Evolutionary conservation across 2,113 vertebrate genomes (phyloP), one percentile per base, ranked within the genome.

Genomic region (Apodemus sylvaticus): DNA sequence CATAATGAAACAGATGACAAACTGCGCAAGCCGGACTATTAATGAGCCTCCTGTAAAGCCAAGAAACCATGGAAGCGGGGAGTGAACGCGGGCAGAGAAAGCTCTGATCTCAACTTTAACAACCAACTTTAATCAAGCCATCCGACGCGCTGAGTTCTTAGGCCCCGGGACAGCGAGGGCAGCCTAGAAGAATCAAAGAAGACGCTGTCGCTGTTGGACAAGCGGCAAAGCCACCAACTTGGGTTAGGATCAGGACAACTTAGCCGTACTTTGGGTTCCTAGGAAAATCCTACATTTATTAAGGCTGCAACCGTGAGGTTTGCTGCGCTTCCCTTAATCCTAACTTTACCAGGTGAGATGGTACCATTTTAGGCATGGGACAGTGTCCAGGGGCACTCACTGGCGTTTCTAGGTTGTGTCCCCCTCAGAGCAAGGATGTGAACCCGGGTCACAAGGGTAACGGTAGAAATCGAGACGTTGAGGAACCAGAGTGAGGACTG

Each of bases 1-100:
- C 98, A 98, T 99, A 98, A 99, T 98, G 98, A 99, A 98, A 98
- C 58, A 98, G 98, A 98, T 98, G 98, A 98, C 98, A 98, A 98
- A 98, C 98, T 98, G 98, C 96, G 98, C 97, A 96, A 98, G 97
- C 96, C 85, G 97, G 96, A 97, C 98, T 98, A 96, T 98, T 99
- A 99, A 98, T 98, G 98, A 98, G 98, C 96, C 98, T 98, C 98
- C 98, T 89, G 97, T 98, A 98, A 99, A 96, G 98, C 85, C 4
- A 95, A 97, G 98, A 97, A 97, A 91, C 97, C 96, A 89, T 70
- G 36, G 58, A 95, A 76, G 95, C 92, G 89, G 94, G 97, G 97
- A 97, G 82, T 96, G 94, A 87, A 83, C 81, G 97, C 77, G 73
- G 96, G 89, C 96, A 97, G 97, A 95, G 97, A 97, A 98, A 97